Conservation (phyloP, 2,888 invertebrate species). For the Agrilus mali region DNA sequence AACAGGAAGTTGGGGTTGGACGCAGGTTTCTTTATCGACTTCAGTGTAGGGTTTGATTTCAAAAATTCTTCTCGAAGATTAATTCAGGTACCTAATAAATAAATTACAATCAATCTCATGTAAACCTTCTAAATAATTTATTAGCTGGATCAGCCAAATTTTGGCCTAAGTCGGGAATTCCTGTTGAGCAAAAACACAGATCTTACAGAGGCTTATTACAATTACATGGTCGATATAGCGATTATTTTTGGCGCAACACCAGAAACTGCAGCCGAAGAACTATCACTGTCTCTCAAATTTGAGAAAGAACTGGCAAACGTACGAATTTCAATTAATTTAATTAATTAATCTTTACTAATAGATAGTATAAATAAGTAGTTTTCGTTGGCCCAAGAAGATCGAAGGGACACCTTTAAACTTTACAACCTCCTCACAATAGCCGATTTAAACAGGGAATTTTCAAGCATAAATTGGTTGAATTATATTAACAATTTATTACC, state of each 20-base stretch:
- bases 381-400: constrained; percentile 9
- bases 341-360: neutral
- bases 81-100: constrained; percentile 13
- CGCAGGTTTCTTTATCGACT: constrained; percentile 11
- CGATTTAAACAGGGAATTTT: constrained; percentile 33
- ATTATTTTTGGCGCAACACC: constrained; percentile 19
- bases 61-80: constrained; percentile 14
- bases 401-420: constrained; percentile 10
- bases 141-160: constrained; percentile 14
- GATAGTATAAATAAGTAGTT: constrained; percentile 16
- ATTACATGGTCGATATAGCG: constrained; percentile 20
- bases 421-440: constrained; percentile 39
- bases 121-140: constrained; percentile 3
- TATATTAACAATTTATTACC: constrained; percentile 36
- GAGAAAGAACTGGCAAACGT: constrained; percentile 16
- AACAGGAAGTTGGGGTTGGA: constrained; percentile 12
- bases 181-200: constrained; percentile 14
- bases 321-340: neutral
- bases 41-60: constrained; percentile 10
- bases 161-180: constrained; percentile 15
- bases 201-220: constrained; percentile 16
- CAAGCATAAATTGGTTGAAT: constrained; percentile 32
- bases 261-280: constrained; percentile 14
- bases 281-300: constrained; percentile 17
- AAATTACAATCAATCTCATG: neutral